These are phyloP conservation scores for Luscinia megarhynchos DNA, from an alignment of 2,797 vertebrate genomes.

Conservation along the genomic window DNA sequence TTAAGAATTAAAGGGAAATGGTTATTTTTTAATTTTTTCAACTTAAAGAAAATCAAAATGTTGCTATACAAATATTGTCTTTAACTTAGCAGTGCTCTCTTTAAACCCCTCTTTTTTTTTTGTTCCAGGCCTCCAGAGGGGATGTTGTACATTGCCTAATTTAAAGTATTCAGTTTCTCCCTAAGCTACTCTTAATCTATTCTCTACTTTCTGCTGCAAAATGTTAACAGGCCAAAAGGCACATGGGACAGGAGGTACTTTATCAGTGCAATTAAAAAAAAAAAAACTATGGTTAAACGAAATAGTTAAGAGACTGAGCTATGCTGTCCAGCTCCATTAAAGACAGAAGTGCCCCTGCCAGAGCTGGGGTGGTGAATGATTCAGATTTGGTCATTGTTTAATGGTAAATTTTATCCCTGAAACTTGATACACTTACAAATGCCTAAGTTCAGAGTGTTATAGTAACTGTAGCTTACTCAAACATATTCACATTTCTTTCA, in stretches of 20 bases:
- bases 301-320: constrained; percentile 74
- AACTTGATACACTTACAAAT: constrained; percentile 54
- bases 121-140: constrained; percentile 63
- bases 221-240: constrained; percentile 77
- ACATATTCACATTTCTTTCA: constrained; percentile 35
- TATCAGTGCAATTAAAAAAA: constrained; percentile 79
- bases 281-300: constrained; percentile 76
- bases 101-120: not conserved
- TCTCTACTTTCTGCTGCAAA: constrained; percentile 77
- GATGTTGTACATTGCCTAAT: constrained; percentile 61
- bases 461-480: constrained; percentile 58
- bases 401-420: constrained; percentile 62
- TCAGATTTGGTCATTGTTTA: constrained; percentile 65
- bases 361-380: constrained; percentile 66
- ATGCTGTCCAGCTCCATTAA: constrained; percentile 63
- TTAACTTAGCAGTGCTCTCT: not conserved
- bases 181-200: constrained; percentile 73
- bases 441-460: not conserved
- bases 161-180: constrained; percentile 78
- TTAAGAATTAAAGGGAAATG: not conserved
- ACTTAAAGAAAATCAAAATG: not conserved
- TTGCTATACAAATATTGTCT: not conserved
- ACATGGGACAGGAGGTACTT: constrained; percentile 75
- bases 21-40: constrained; percentile 5
- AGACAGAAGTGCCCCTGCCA: constrained; percentile 55